These are phyloP conservation scores for Diuraphis noxia DNA, from an alignment of 1,140 invertebrate species.

Conservation along the genomic window DNA sequence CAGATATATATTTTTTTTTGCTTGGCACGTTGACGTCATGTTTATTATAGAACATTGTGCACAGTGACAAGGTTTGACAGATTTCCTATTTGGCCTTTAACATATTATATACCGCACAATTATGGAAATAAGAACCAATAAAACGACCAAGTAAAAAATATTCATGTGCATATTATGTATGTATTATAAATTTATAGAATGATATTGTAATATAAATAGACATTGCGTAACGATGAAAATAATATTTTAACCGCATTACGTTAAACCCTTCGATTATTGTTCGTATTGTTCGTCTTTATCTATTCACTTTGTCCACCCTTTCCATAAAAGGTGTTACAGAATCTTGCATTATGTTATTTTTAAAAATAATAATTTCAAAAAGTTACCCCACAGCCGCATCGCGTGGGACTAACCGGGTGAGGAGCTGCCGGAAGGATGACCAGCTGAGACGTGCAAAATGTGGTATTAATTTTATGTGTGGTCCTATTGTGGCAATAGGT, in stretches of 20 bases:
- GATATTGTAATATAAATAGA: neutral
- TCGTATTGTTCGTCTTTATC: neutral
- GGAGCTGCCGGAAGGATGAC: neutral
- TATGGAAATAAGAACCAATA: neutral
- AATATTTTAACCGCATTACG: neutral
- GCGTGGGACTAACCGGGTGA: neutral
- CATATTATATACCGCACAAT: neutral
- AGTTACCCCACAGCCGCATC: neutral
- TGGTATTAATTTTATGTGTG: neutral
- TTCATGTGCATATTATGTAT: neutral
- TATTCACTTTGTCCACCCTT: constrained; percentile 20
- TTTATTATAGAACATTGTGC: neutral
- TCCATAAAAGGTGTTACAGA: constrained; percentile 18
- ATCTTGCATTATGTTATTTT: constrained; percentile 29
- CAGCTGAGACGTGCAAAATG: constrained; percentile 22
- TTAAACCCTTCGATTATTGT: constrained; percentile 22
- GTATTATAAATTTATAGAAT: neutral
- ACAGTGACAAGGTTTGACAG: neutral
- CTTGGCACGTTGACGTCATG: neutral
- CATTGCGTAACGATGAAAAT: neutral
- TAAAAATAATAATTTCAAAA: neutral
- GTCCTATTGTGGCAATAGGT: neutral
- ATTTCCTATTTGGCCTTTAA: neutral
- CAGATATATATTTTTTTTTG: neutral
- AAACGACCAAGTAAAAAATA: neutral